Conservation (phyloP, 1,140 invertebrate species). For the Rhopalosiphum maidis region DNA sequence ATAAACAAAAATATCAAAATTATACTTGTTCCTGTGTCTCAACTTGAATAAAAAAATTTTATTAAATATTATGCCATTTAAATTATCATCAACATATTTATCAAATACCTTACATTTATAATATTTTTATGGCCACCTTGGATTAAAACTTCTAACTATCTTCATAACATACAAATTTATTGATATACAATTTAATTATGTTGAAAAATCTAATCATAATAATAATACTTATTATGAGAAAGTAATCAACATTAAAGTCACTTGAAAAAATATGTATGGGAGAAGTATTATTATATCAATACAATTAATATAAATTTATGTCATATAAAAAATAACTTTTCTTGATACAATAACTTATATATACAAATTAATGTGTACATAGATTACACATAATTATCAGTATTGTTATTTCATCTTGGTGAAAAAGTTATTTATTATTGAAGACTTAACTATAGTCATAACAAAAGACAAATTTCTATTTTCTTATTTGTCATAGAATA, state of each 20-base stretch:
- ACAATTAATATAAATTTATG: neutral
- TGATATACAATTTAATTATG: neutral
- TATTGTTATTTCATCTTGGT: neutral
- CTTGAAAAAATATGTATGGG: constrained; percentile 48
- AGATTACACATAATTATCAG: neutral
- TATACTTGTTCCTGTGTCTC: constrained; percentile 12
- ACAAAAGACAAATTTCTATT: neutral
- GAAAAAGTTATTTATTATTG: neutral
- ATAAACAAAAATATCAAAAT: neutral
- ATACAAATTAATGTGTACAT: neutral
- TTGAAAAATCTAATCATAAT: constrained; percentile 1
- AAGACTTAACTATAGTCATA: neutral
- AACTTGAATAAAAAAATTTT: constrained; percentile 23
- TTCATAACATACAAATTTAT: neutral
- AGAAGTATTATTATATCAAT: neutral
- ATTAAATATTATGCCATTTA: neutral
- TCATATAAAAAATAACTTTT: neutral
- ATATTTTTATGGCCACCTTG: neutral
- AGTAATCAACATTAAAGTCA: constrained; percentile 29
- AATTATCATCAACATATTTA: neutral
- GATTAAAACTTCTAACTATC: neutral
- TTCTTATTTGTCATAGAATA: neutral
- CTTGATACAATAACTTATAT: neutral
- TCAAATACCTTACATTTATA: neutral
- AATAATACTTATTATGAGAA: neutral